Percentiles rank a stretch among this genome's conserved stretches.
These are phyloP conservation scores for Teinopalpus imperialis DNA, from an alignment of 2,888 invertebrate genomes.

Conservation along the genomic window DNA sequence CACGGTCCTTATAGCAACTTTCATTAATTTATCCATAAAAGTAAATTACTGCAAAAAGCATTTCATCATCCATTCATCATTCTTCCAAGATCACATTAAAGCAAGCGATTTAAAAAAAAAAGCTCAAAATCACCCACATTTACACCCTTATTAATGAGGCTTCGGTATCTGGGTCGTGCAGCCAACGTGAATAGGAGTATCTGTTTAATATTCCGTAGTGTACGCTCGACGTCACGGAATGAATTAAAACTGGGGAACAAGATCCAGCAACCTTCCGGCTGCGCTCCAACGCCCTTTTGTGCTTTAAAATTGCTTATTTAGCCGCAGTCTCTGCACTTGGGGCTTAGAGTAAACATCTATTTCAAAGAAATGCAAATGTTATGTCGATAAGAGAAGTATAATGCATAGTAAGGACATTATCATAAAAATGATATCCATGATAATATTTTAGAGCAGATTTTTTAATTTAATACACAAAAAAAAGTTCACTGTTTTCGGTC, in stretches of 20 bases:
- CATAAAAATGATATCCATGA: no score
- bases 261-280: conserved; percentile 34
- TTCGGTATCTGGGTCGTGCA: conserved; percentile 46
- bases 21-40: no score
- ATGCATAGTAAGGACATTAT: no score
- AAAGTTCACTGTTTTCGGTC: no score
- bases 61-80: no score
- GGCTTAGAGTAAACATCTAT: neutral
- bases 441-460: no score
- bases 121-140: conserved; percentile 10
- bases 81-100: neutral
- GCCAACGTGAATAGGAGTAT: conserved; percentile 45
- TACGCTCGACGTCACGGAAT: conserved; percentile 40
- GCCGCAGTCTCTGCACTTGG: conserved; percentile 18
- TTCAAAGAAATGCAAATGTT: conserved; percentile 9
- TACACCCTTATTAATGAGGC: conserved; percentile 33
- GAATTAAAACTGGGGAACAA: conserved; percentile 52
- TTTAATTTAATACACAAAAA: no score
- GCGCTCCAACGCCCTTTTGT: conserved; percentile 24
- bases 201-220: conserved; percentile 53
- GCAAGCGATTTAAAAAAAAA: conserved; percentile 5
- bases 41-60: no score
- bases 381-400: no score
- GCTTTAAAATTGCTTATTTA: conserved; percentile 25
- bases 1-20: no score